These are phyloP conservation scores for Heliopora coerulea DNA, from an alignment of 92 coral and sea anemone species.

Conservation along the genomic window DNA sequence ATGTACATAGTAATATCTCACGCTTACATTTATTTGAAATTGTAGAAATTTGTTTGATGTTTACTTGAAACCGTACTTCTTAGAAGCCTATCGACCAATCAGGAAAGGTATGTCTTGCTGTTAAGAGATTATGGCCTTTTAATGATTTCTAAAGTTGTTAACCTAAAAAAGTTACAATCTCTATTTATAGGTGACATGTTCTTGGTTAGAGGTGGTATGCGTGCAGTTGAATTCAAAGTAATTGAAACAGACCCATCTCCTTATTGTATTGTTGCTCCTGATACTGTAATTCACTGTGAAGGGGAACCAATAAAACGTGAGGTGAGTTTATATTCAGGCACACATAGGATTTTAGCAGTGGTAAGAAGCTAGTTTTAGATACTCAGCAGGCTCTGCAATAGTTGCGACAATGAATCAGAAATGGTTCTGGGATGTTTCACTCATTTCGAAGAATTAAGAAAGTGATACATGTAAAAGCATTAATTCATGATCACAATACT, in stretches of 20 bases:
- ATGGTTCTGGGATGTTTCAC: too few relatives aligned
- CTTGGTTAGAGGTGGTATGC: constrained; percentile 97
- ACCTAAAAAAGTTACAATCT: not conserved
- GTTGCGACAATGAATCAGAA: too few relatives aligned
- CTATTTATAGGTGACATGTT: constrained; percentile 81
- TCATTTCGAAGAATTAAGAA: too few relatives aligned
- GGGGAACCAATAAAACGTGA: constrained; percentile 98
- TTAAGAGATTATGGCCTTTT: not conserved
- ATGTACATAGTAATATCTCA: too few relatives aligned
- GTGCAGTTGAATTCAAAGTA: constrained; percentile 98
- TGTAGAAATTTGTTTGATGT: constrained; percentile 93
- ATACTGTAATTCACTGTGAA: constrained; percentile 97
- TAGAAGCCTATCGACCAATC: constrained; percentile 95
- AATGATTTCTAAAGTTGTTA: not conserved
- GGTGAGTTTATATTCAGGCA: too few relatives aligned
- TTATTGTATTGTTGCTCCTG: constrained; percentile 97
- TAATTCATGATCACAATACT: too few relatives aligned
- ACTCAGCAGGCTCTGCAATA: too few relatives aligned
- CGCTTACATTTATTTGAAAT: too few relatives aligned
- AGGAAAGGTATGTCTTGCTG: constrained; percentile 68
- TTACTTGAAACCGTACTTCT: constrained; percentile 90
- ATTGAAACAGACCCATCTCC: constrained; percentile 96
- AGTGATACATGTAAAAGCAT: too few relatives aligned
- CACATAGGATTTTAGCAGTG: too few relatives aligned
- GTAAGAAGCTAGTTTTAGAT: too few relatives aligned